Evolutionary conservation across 2,113 vertebrate genomes (phyloP).

Genomic region (Nothoprocta perdicaria): DNA sequence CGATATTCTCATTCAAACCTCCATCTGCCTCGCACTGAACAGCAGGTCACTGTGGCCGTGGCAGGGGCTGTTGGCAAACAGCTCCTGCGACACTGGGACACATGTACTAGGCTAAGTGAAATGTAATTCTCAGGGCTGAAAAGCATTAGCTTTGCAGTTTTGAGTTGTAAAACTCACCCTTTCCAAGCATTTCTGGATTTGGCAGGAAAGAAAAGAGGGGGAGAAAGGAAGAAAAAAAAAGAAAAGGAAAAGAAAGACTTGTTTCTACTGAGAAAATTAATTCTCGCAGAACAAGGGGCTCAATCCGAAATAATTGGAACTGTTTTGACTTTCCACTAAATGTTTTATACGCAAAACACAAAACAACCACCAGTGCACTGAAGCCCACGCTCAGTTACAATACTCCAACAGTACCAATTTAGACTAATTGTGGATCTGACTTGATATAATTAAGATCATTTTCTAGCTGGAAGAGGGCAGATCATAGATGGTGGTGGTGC

Average conservation of each 20-base stretch:
- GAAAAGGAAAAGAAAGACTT: not conserved
- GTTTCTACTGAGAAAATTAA: not conserved
- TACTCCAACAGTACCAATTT: not conserved
- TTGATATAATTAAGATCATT: not conserved
- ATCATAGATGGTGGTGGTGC: not conserved
- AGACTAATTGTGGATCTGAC: not conserved
- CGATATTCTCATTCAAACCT: not conserved
- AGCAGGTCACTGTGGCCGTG: not conserved
- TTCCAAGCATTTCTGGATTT: not conserved
- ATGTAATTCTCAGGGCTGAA: fast-evolving
- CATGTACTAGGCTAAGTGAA: not conserved
- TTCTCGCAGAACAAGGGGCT: not conserved
- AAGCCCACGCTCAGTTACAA: not conserved
- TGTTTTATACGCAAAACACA: not conserved
- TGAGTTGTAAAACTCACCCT: not conserved
- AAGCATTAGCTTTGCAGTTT: not conserved
- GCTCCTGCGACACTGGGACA: not conserved
- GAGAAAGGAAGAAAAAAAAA: not conserved
- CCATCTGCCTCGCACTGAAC: not conserved
- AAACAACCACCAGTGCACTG: not conserved
- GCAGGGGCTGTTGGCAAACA: not conserved
- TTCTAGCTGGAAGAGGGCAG: not conserved
- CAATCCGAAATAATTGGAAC: not conserved
- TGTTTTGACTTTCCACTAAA: not conserved
- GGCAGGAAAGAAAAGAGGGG: not conserved